Percentiles rank a stretch among this genome's conserved stretches.
Conservation (phyloP, 2,888 invertebrate genomes). For the Caenorhabditis japonica region DNA sequence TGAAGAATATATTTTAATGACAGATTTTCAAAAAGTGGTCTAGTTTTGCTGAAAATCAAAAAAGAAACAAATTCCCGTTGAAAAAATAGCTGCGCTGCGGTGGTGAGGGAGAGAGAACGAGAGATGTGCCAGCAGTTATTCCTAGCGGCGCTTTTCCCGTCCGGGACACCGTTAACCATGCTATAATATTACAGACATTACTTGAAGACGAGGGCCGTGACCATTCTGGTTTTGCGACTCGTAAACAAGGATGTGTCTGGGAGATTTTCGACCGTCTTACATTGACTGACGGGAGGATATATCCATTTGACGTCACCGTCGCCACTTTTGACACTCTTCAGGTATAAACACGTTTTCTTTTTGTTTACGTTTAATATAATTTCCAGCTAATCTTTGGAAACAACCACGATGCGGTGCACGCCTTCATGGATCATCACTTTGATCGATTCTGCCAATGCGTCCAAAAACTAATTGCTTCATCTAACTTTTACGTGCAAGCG, state of each 20-base stretch:
- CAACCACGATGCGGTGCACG: neutral
- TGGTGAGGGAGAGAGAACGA: too few relatives aligned
- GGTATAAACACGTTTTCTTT: neutral
- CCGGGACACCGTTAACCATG: too few relatives aligned
- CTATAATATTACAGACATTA: constrained; percentile 5
- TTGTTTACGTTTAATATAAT: neutral
- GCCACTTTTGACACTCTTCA: constrained; percentile 10
- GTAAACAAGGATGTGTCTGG: constrained; percentile 24
- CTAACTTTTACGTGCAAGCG: constrained; percentile 33
- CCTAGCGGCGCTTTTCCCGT: too few relatives aligned
- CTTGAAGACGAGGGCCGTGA: constrained; percentile 20
- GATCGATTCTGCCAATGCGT: constrained; percentile 4
- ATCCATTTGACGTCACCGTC: constrained; percentile 10
- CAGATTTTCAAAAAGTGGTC: too few relatives aligned
- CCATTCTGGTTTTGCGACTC: neutral
- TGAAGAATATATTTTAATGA: too few relatives aligned
- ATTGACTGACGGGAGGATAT: too few relatives aligned
- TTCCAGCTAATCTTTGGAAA: constrained; percentile 25
- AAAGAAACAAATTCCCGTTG: too few relatives aligned
- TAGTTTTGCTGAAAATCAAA: too few relatives aligned
- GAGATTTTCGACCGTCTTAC: constrained; percentile 8
- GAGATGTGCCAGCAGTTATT: too few relatives aligned
- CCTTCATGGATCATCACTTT: constrained; percentile 12
- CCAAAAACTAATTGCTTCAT: constrained; percentile 7
- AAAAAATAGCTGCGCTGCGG: too few relatives aligned